Base-by-base conservation (phyloP, 2,888 invertebrate species). In the Aphrophora alni region DNA sequence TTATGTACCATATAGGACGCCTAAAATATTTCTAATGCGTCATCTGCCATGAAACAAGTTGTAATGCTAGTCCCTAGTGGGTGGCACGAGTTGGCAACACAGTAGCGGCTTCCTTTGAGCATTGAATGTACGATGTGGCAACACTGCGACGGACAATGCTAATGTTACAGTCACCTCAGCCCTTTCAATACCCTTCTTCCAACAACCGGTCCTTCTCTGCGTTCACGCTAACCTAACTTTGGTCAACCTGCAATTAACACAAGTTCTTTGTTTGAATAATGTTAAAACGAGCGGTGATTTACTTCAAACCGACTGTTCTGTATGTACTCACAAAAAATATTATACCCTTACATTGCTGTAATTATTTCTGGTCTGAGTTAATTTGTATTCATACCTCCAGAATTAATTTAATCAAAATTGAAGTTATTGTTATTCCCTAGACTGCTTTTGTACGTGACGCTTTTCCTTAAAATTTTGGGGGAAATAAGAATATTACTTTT, bases 101-200 rank as follows among this genome's bases (percentile, higher is more conserved):
- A 4, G 59, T 21, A 59, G 59, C 59, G 59, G 59, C 59, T 21
- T 21, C 59, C 59, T 59, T 59, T 59, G 44, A 33, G 33, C 33
- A 33, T 33, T 10, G 33, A 44, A 14, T 44, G 59, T 21, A 14
- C 59, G 14, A 59, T 21, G n/a, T 59, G 59, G 59, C 59, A 59
- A 59, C 59, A 8, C 8, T 8, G 33, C 3, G 33, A 5, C 59
- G 59, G 59, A 59, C 59, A 17, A 17, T 14, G 10, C 14, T 44
- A 44, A 59, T 59, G 59, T 59, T 59, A 59, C 59, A 59, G 21
- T 59, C 59, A 59, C 59, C 59, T 59, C n/a, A 44, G 44, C 44
- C 44, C 44, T 33, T 33, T 33, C 33, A 33, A 33, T 33, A 33
- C 33, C 33, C 33, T 44, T n/a, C n/a, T n/a, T 44, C 44, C 44